phyloP scores from a whole-genome alignment of 2,888 invertebrate genomes.

The Oscheius sp. region DNA sequence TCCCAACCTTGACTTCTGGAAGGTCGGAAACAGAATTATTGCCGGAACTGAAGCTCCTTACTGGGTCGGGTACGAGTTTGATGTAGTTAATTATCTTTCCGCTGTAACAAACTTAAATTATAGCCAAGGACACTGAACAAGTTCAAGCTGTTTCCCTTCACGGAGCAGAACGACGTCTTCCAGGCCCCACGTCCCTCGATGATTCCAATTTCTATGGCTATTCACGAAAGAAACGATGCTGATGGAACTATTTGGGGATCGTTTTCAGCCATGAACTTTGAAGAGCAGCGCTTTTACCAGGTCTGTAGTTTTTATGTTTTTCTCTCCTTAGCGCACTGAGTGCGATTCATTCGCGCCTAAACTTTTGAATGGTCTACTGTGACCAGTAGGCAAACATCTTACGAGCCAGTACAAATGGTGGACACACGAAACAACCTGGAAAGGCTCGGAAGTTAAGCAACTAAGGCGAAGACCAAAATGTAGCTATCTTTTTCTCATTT shows the following conservation, averaged over 20 bases:
- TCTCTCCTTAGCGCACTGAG: slow-evolving; percentile 3
- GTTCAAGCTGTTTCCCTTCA: slow-evolving; percentile 71
- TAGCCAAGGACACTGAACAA: slow-evolving; percentile 67
- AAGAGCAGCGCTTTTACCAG: slow-evolving; percentile 72
- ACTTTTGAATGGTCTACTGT: slow-evolving; percentile 19
- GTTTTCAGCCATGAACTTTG: slow-evolving; percentile 72
- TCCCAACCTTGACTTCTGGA: slow-evolving; percentile 73
- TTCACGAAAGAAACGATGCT: slow-evolving; percentile 68
- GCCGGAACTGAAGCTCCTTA: slow-evolving; percentile 73
- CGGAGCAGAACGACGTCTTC: slow-evolving; percentile 72
- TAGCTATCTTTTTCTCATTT: not conserved
- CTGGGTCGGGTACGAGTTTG: slow-evolving; percentile 73
- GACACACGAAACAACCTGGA: slow-evolving; percentile 10
- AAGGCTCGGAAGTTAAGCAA: not conserved
- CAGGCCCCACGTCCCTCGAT: slow-evolving; percentile 66
- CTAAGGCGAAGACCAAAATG: slow-evolving; percentile 1
- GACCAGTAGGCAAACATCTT: slow-evolving; percentile 12
- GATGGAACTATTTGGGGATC: slow-evolving; percentile 72
- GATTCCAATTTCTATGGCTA: slow-evolving; percentile 73
- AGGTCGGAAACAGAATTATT: slow-evolving; percentile 64
- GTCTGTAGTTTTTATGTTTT: slow-evolving; percentile 43
- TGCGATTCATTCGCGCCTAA: slow-evolving; percentile 18
- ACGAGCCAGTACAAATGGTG: slow-evolving; percentile 15
- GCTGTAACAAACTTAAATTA: slow-evolving; percentile 9
- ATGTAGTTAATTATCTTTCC: slow-evolving; percentile 44